These are phyloP conservation scores for Epinotia demarniana DNA, from an alignment of 2,888 invertebrate species.

Conservation along the genomic window DNA sequence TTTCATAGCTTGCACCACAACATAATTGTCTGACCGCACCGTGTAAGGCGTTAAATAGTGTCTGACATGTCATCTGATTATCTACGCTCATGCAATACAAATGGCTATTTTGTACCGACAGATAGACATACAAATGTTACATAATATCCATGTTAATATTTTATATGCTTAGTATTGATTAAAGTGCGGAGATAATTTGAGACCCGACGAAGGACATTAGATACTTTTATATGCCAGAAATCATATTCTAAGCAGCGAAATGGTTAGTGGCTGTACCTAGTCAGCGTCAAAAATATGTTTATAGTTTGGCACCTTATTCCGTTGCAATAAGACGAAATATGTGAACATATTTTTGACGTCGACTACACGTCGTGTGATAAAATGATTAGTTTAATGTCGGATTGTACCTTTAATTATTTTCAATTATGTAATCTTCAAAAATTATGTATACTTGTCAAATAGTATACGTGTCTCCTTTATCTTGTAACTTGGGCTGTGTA, in stretches of 20 bases:
- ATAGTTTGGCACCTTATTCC: too few relatives aligned
- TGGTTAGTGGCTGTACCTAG: not conserved
- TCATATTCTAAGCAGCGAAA: not conserved
- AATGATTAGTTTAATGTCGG: not conserved
- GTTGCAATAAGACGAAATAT: too few relatives aligned
- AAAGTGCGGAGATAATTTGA: not conserved
- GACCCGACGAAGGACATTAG: too few relatives aligned
- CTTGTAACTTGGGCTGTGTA: not conserved
- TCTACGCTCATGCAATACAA: conserved; percentile 9
- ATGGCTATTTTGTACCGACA: not conserved
- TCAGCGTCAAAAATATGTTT: too few relatives aligned
- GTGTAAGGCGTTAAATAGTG: conserved; percentile 20
- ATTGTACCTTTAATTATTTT: not conserved
- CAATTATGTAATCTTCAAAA: not conserved
- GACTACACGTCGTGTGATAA: not conserved
- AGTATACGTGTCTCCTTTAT: not conserved
- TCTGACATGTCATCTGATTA: conserved; percentile 23
- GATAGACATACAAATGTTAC: not conserved
- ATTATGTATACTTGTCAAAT: not conserved
- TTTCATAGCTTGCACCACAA: conserved; percentile 15
- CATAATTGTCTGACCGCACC: not conserved
- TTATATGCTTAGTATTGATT: not conserved
- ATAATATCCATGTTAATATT: not conserved
- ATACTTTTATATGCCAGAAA: not conserved
- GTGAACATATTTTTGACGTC: too few relatives aligned